Evolutionary conservation across 2,797 vertebrate genomes (phyloP).

Genomic region (Eospalax fontanierii): DNA sequence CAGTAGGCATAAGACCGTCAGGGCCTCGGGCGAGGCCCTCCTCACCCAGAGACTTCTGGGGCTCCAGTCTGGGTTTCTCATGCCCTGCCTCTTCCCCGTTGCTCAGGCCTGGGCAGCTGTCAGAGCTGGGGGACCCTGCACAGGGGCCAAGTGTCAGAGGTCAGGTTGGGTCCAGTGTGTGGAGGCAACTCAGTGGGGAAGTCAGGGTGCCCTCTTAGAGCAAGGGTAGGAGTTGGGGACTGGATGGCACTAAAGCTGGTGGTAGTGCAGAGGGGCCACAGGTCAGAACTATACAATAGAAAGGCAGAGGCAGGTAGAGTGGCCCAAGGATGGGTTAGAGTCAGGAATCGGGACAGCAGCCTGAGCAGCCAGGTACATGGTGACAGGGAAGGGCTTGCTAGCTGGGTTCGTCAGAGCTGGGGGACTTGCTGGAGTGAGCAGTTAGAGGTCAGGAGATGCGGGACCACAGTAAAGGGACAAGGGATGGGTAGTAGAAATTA

Average conservation of each 20-base stretch:
- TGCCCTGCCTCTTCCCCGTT: constrained; percentile 92
- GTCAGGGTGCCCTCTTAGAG: neutral
- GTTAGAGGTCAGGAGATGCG: neutral
- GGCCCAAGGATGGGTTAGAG: neutral
- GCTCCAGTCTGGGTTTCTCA: constrained; percentile 90
- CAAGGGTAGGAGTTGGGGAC: neutral
- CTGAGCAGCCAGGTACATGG: neutral
- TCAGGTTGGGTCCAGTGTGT: neutral
- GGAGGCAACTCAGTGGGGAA: neutral
- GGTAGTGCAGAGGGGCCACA: neutral
- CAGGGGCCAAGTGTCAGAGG: neutral
- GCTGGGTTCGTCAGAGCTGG: neutral
- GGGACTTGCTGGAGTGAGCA: neutral
- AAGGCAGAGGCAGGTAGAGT: neutral
- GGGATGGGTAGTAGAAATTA: neutral
- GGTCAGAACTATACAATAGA: neutral
- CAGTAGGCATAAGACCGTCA: constrained; percentile 47
- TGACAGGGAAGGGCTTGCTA: neutral
- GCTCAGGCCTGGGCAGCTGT: constrained; percentile 84
- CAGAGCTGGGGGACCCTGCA: constrained; percentile 83
- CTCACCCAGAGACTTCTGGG: constrained; percentile 93
- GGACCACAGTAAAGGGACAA: neutral
- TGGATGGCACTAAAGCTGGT: neutral
- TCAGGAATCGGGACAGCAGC: neutral
- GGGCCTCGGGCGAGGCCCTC: constrained; percentile 46